Conservation (phyloP, 2,113 vertebrate genomes). For the Speoplatyrhinus poulsoni region DNA sequence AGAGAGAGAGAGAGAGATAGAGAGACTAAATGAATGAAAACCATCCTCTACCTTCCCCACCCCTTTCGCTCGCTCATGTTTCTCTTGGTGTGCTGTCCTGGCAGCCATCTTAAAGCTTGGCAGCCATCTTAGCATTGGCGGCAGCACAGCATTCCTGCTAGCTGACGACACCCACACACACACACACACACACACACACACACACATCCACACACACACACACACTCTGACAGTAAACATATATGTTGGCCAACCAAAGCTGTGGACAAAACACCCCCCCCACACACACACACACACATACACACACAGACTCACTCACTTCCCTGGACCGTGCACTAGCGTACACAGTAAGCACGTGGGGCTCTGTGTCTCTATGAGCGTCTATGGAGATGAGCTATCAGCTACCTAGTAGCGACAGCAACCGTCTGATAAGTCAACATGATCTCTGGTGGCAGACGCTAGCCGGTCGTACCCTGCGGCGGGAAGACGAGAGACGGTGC, state of each 20-base stretch:
- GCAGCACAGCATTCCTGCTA: conserved; percentile 80
- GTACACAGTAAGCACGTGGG: conserved; percentile 55
- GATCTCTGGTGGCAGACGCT: too few species aligned
- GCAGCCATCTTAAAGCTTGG: conserved; percentile 97
- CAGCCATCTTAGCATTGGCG: conserved; percentile 93
- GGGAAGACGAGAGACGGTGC: too few species aligned
- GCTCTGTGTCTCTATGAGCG: conserved; percentile 23
- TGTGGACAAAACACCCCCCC: conserved; percentile 59
- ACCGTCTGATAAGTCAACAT: too few species aligned
- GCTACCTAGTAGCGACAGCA: too few species aligned
- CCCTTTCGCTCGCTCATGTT: conserved; percentile 52
- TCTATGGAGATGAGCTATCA: too few species aligned
- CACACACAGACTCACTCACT: conserved; percentile 14
- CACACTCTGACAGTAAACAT: conserved; percentile 64
- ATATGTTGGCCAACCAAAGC: conserved; percentile 67
- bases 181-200: conserved; percentile 48
- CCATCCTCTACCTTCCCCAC: conserved; percentile 46
- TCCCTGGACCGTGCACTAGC: conserved; percentile 49
- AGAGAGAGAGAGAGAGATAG: not conserved
- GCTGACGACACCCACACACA: conserved; percentile 72
- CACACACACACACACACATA: too few species aligned
- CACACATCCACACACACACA: conserved; percentile 56
- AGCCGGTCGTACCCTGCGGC: too few species aligned
- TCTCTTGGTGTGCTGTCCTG: conserved; percentile 80
- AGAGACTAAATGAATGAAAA: conserved; percentile 57